A percentile compares a stretch with the other conserved stretches of the same genome.
These are phyloP conservation scores for Rhinoderma darwinii DNA, from an alignment of 2,113 vertebrate genomes.

Conservation along the genomic window DNA sequence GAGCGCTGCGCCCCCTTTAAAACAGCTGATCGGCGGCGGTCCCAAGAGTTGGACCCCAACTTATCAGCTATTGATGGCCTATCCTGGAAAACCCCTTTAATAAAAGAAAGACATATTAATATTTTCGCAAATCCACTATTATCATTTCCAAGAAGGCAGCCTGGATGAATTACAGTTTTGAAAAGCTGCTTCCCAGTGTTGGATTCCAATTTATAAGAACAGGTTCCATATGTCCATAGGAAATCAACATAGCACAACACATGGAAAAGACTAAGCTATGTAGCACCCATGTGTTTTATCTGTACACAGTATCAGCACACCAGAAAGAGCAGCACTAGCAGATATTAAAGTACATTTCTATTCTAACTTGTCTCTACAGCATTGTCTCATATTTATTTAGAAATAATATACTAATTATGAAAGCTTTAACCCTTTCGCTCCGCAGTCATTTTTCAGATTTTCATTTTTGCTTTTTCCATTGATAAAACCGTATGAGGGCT, in stretches of 20 bases:
- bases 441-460: too few relatives aligned
- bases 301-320: not conserved
- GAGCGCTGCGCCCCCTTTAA: too few relatives aligned
- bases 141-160: not conserved
- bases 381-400: not conserved
- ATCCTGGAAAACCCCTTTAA: too few relatives aligned
- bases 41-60: too few relatives aligned
- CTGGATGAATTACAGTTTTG: slow-evolving; percentile 12
- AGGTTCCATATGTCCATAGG: slow-evolving; percentile 22
- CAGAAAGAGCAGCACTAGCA: not conserved
- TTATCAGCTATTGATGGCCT: too few relatives aligned
- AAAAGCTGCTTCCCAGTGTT: not conserved
- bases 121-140: not conserved
- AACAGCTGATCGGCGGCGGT: too few relatives aligned
- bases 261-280: not conserved
- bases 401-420: too few relatives aligned
- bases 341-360: not conserved
- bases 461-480: too few relatives aligned
- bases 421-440: too few relatives aligned
- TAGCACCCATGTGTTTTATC: not conserved
- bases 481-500: too few relatives aligned
- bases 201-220: slow-evolving; percentile 12
- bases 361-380: not conserved
- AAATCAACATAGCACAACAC: slow-evolving; percentile 12
- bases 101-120: not conserved